phyloP scores from a whole-genome alignment of 2,797 vertebrate species.

The Pteronotus mesoamericanus region DNA sequence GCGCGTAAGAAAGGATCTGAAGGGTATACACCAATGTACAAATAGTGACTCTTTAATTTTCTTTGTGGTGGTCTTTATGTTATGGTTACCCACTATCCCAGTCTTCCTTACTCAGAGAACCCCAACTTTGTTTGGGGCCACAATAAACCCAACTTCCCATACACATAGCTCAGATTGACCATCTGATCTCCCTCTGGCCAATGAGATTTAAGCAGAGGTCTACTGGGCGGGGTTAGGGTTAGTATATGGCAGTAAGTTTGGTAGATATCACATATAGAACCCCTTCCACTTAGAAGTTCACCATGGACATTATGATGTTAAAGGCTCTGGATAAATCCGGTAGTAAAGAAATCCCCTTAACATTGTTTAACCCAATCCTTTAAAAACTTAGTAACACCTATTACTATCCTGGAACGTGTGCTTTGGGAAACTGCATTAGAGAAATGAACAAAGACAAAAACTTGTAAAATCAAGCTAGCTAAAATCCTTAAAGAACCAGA shows the following conservation, averaged over 20 bases:
- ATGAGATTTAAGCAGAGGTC: background rate
- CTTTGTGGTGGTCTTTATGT: background rate
- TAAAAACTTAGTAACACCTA: background rate
- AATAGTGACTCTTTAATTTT: background rate
- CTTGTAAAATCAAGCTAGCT: background rate
- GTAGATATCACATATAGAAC: background rate
- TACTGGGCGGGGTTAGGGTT: background rate
- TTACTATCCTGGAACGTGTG: background rate
- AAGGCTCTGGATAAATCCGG: background rate
- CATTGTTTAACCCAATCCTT: background rate
- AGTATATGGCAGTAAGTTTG: background rate
- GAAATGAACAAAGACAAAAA: slow-evolving; percentile 23
- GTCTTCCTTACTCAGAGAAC: background rate
- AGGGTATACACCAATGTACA: background rate
- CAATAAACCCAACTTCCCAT: background rate
- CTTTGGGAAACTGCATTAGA: background rate
- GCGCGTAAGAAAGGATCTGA: background rate
- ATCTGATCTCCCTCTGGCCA: background rate
- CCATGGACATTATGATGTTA: background rate
- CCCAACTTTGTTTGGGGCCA: background rate
- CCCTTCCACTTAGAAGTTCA: background rate
- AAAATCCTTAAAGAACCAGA: slow-evolving; percentile 17
- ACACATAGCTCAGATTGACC: background rate
- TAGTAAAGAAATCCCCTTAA: slow-evolving; percentile 22
- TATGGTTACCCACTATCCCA: background rate